Evolutionary conservation across 2,888 invertebrate species (phyloP).

Genomic region (Melinopterus prodromus): DNA sequence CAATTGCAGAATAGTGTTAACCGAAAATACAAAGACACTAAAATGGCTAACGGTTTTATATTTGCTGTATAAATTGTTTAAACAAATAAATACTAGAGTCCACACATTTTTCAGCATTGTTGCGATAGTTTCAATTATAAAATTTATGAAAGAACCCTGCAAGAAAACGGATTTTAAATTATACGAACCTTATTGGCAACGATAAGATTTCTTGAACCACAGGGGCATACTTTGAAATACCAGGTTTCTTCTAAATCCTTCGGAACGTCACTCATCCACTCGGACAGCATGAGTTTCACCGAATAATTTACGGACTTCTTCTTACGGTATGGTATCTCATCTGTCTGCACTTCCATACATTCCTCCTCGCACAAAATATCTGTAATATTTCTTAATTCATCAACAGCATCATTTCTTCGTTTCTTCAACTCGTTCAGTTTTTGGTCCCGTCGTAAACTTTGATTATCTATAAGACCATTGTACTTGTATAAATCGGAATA

Average conservation of each 20-base stretch:
- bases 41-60: too few species aligned
- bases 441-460: conserved; percentile 62
- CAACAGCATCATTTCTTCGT: conserved; percentile 61
- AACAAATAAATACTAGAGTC: background rate
- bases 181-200: conserved; percentile 71
- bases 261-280: conserved; percentile 92
- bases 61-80: background rate
- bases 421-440: conserved; percentile 67
- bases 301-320: conserved; percentile 50
- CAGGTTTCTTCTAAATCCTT: conserved; percentile 75
- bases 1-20: too few species aligned
- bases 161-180: background rate
- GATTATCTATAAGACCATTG: conserved; percentile 40
- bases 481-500: conserved; percentile 37
- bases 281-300: conserved; percentile 84
- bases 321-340: conserved; percentile 50
- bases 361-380: conserved; percentile 59
- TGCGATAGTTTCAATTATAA: background rate
- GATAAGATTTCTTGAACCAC: conserved; percentile 83
- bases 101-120: background rate
- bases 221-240: conserved; percentile 82
- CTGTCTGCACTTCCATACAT: conserved; percentile 45
- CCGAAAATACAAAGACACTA: too few species aligned
- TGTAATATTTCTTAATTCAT: conserved; percentile 64
- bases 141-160: background rate